Evolutionary conservation across 2,888 invertebrate species (phyloP), one percentile per base, ranked within the genome.

Genomic region (Proisotoma minuta): DNA sequence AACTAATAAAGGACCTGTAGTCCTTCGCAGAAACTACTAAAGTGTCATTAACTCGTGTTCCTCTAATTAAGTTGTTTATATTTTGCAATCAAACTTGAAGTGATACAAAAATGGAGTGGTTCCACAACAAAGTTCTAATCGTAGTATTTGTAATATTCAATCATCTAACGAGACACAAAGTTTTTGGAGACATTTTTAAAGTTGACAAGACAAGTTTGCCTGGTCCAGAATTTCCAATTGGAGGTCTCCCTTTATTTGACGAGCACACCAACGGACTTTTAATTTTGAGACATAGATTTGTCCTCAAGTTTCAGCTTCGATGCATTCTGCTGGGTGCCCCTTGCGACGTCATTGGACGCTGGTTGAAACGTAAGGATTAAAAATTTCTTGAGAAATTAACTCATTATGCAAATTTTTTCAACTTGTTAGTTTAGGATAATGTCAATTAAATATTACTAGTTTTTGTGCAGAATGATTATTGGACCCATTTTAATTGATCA

Each of bases 311-410:
- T 29, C 67, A 65, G 27, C 26, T 67, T 3, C 52, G 67, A 48
- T 67, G 67, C 43, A 54, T 64, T 15, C 60, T 64, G 15, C 60
- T 60, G 60, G 64, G 64, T n/a, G 64, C 60, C 4, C 52, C 57
- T 18, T 64, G 64, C 50, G 64, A 67, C 58, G 59, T 67, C 26
- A 63, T 67, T 51, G 67, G 67, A 29, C 54, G 60, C n/a, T 67
- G 67, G 67, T 56, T 67, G 3, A 64, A 67, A 59, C 67, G 64
- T 67, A 67, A 58, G 52, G n/a, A n/a, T n/a, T n/a, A n/a, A n/a
- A n/a, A n/a, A n/a, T n/a, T 52, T 15, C 15, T 4, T 8, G 23
- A 50, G 15, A 8, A n/a, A 47, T n/a, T n/a, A 10, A n/a, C 47
- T 10, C 10, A 5, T 18, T 5, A n/a, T 47, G n/a, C 5, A 47